phyloP scores from a whole-genome alignment of 2,888 invertebrate genomes.

The Amphiduros pacificus region DNA sequence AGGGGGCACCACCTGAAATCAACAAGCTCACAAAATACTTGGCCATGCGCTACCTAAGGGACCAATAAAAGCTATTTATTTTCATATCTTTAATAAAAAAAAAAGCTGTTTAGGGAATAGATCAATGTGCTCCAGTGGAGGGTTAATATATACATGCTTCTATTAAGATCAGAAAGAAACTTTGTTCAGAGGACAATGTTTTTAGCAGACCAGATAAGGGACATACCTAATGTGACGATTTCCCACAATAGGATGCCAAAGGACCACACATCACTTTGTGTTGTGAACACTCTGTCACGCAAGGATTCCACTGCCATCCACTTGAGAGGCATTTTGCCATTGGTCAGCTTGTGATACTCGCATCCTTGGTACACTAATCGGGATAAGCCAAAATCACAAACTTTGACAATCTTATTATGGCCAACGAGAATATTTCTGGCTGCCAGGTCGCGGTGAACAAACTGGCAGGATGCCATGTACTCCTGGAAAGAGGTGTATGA shows the following conservation, averaged over 20 bases:
- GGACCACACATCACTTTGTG: slow-evolving; percentile 84
- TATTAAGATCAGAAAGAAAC: too few species aligned
- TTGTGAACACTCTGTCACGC: slow-evolving; percentile 74
- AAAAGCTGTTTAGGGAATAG: background rate
- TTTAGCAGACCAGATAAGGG: too few species aligned
- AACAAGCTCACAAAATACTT: background rate
- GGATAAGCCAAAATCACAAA: slow-evolving; percentile 84
- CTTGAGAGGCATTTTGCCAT: slow-evolving; percentile 55
- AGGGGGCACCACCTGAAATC: slow-evolving; percentile 50
- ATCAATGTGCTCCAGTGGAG: background rate
- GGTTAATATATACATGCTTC: background rate
- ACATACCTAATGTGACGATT: slow-evolving; percentile 76
- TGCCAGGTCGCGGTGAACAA: slow-evolving; percentile 88
- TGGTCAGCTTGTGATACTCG: slow-evolving; percentile 72
- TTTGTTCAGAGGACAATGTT: too few species aligned
- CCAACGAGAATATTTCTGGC: slow-evolving; percentile 76
- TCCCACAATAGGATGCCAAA: slow-evolving; percentile 86
- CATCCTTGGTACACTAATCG: slow-evolving; percentile 80
- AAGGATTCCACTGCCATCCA: slow-evolving; percentile 59
- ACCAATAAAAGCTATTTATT: background rate
- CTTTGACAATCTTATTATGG: slow-evolving; percentile 43
- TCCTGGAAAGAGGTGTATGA: slow-evolving; percentile 69
- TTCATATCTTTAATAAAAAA: background rate
- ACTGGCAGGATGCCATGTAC: slow-evolving; percentile 76
- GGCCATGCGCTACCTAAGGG: background rate